Evolutionary conservation across 1,140 invertebrate genomes (phyloP), one percentile per base, ranked within the genome.

Genomic region (Pararge aegeria): DNA sequence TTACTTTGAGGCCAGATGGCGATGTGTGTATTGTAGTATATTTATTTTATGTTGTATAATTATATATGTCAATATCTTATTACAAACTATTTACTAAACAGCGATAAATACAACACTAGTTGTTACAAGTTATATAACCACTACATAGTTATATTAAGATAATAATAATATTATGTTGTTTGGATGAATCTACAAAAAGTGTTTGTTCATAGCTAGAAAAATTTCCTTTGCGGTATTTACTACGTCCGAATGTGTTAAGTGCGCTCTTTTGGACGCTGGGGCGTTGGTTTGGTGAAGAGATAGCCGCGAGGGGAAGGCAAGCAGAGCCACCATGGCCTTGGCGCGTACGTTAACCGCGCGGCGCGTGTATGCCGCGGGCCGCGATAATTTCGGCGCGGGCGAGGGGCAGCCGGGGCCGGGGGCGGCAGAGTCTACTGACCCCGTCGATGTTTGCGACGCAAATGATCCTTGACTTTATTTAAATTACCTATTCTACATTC

Each of bases 391-490:
- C 82, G 86, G 85, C 85, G 74, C 82, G 79, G 71, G 68, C 73
- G 70, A 42, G 15, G 42, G 42, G 9, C 18, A 70, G 67, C 71
- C 69, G 16, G 42, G 19, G 5, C 9, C 18, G 19, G 42, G 19
- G 2, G 42, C 4, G 42, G 19, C 60, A 40, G 74, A 78, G 83
- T 85, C 61, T 87, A 87, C 82, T 89, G 86, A 89, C 86, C 86
- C 86, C 83, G 74, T 70, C 61, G 76, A 72, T 81, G 83, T 85
- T 86, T 49, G 46, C 83, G 80, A 83, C 79, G 76, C 82, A 83
- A 85, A 82, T 83, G 72, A 79, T 83, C 80, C 85, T 85, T 86
- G 77, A 85, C 80, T 88, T 83, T 86, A 88, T 88, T 88, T 80
- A 86, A 88, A 83, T 83, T 74, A 66, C 52, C 68, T 56, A 70